Percentiles rank a stretch among this genome's conserved stretches.
Evolutionary conservation across 2,888 invertebrate genomes (phyloP).

Genomic region (Drosophila peninsularis): DNA sequence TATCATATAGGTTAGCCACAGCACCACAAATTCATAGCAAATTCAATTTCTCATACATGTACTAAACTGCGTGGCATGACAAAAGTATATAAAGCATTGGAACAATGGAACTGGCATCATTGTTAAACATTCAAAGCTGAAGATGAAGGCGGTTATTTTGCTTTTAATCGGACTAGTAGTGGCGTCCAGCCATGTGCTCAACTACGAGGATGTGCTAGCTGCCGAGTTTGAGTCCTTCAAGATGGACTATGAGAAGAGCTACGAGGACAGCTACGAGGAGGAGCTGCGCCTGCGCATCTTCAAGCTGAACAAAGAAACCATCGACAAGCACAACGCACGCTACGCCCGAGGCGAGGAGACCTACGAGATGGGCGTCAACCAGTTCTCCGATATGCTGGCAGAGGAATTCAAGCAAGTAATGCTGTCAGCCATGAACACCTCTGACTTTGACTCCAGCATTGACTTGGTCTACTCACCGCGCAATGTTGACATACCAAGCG

Average conservation of each 20-base stretch:
- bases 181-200: conserved; percentile 9
- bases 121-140: neutral
- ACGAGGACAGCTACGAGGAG: conserved; percentile 90
- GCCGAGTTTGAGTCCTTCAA: conserved; percentile 61
- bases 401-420: conserved; percentile 88
- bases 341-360: conserved; percentile 88
- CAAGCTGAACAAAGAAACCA: conserved; percentile 92
- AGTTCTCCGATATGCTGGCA: conserved; percentile 93
- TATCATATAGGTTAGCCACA: no score
- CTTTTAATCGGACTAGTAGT: neutral
- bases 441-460: neutral
- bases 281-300: conserved; percentile 93
- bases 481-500: neutral
- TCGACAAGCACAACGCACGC: conserved; percentile 92
- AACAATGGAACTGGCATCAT: neutral
- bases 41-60: no score
- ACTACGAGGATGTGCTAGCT: conserved; percentile 9
- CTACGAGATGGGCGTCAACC: conserved; percentile 90
- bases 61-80: no score
- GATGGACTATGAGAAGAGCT: conserved; percentile 88
- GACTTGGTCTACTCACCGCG: conserved; percentile 8
- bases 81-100: neutral
- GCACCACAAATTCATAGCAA: neutral
- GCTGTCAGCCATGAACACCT: conserved; percentile 13
- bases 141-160: conserved; percentile 14